Evolutionary conservation across 1,140 invertebrate genomes (phyloP), one percentile per base, ranked within the genome.

Genomic region (Scaptomyza pallida): DNA sequence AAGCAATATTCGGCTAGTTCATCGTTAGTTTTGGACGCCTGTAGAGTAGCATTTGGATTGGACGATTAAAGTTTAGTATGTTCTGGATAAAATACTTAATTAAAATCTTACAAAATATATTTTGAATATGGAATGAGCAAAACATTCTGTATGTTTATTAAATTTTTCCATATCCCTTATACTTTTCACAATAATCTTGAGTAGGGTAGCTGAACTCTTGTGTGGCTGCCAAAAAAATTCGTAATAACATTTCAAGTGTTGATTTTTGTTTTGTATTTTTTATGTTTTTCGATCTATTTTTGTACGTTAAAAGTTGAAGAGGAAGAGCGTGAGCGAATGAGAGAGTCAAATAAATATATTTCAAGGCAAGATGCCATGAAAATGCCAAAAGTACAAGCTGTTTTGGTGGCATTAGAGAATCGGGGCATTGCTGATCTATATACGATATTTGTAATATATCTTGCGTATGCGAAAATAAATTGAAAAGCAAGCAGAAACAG

Each of bases 181-280:
- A 2, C 17, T 37, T 23, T 37, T 8, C 33, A 12, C 3, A n/a
- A n/a, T 37, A 35, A 5, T 51, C 21, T 21, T 0, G 13, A 21
- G n/a, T 21, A 37, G 33, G 50, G 50, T 52, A 52, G 50, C 50
- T 52, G 50, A 52, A 52, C 50, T 52, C 33, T 52, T 52, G 37
- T 16, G 12, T 21, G 50, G 1, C 45, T 47, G 45, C n/a, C 45
- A 47, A 47, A 47, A 47, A 19, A 47, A 47, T n/a, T 52, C 16
- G 17, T 52, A 37, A 52, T 52, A 52, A 52, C 21, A 13, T 13
- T 43, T 55, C 9, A 55, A 43, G 19, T 41, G 13, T 41, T 21
- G n/a, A n/a, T 52, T 12, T 35, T 44, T n/a, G 2, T 44, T 44
- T 15, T 3, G 1, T 17, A 12, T 37, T 12, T 47, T 47, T 37